Conservation (phyloP, 2,888 invertebrate species). For the Cephonodes hylas region DNA sequence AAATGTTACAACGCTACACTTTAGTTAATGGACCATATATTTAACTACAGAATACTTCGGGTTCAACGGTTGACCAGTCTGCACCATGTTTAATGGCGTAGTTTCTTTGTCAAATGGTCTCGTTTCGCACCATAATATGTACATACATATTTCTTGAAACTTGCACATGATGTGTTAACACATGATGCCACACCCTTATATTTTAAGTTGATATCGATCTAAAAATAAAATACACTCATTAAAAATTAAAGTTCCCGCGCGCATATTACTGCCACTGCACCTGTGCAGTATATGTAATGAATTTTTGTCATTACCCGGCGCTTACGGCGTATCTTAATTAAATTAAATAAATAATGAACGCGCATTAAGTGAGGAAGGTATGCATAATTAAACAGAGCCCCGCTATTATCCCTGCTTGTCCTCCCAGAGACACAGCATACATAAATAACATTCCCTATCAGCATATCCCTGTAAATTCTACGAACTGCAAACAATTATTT, state of each 20-base stretch:
- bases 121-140: no score
- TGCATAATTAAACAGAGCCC: conserved; percentile 5
- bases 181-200: no score
- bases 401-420: not conserved
- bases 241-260: not conserved
- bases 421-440: not conserved
- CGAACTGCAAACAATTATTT: not conserved
- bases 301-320: not conserved
- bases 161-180: no score
- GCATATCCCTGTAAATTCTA: not conserved
- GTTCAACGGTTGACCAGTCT: no score
- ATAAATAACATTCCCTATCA: not conserved
- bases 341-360: conserved; percentile 10
- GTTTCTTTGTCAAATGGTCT: no score
- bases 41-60: no score
- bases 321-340: conserved; percentile 5
- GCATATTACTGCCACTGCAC: not conserved
- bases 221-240: not conserved
- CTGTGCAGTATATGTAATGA: not conserved
- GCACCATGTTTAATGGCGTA: no score
- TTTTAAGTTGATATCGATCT: no score
- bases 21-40: no score
- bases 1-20: not conserved
- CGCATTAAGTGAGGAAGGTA: conserved; percentile 4
- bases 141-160: no score